Evolutionary conservation across 1,140 invertebrate species (phyloP).

Genomic region (Drosophila bipectinata): DNA sequence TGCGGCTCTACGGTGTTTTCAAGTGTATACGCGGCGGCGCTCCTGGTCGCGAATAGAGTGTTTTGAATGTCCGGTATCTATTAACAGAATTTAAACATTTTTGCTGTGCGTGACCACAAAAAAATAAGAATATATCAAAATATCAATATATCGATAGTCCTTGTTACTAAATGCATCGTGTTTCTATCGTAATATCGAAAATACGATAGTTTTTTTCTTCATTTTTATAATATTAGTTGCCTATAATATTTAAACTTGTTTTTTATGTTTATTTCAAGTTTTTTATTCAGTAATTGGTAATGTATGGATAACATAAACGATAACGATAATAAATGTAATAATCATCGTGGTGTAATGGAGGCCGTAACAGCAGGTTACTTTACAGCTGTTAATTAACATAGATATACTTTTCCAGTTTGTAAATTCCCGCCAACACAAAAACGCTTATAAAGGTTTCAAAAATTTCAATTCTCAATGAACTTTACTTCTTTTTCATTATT

Average conservation of each 20-base stretch:
- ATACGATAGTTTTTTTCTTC: no score
- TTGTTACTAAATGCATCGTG: no score
- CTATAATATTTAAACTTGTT: no score
- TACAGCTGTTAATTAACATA: not conserved
- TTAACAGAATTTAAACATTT: constrained; percentile 66
- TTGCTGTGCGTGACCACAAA: constrained; percentile 10
- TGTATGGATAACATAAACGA: not conserved
- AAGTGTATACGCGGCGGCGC: not conserved
- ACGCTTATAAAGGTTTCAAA: no score
- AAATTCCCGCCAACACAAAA: not conserved
- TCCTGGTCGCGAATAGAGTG: constrained; percentile 22
- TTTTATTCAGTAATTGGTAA: no score
- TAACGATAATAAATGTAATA: not conserved
- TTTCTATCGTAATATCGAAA: no score
- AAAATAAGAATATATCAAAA: not conserved
- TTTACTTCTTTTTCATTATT: no score
- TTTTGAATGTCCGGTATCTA: constrained; percentile 20
- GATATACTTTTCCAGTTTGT: not conserved
- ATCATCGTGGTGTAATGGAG: not conserved
- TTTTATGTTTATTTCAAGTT: no score
- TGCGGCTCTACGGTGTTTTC: constrained; percentile 27
- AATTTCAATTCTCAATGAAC: no score
- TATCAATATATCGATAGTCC: no score
- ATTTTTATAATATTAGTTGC: no score
- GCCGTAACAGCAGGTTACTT: not conserved